Evolutionary conservation across 2,113 vertebrate genomes (phyloP).

Genomic region (Neofelis nebulosa): DNA sequence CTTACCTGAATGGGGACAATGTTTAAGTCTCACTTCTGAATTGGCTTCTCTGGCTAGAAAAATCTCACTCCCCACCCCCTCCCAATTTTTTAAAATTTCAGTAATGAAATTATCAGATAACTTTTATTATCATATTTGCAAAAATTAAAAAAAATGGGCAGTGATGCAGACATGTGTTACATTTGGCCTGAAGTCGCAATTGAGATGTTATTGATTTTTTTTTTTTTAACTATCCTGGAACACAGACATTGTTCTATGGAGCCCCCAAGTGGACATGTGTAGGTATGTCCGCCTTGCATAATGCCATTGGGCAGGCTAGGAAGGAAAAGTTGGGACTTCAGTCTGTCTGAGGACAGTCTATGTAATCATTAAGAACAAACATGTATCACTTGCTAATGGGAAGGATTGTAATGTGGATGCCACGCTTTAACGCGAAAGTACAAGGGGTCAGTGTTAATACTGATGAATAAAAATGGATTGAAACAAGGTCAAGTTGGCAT

Average conservation of each 20-base stretch:
- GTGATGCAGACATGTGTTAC: background rate
- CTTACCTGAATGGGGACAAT: background rate
- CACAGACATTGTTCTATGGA: slow-evolving; percentile 48
- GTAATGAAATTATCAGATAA: background rate
- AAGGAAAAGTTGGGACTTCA: background rate
- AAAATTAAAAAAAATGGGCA: background rate
- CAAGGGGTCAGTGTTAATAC: background rate
- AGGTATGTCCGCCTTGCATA: background rate
- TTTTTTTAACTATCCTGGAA: rapidly evolving
- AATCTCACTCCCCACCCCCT: background rate
- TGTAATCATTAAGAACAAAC: background rate
- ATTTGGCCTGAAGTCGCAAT: background rate
- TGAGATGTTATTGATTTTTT: background rate
- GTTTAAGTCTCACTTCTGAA: background rate
- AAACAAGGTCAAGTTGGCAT: background rate
- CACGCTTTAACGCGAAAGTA: background rate
- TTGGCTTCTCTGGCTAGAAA: background rate
- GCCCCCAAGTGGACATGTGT: slow-evolving; percentile 68
- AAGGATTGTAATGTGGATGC: background rate
- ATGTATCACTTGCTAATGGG: rapidly evolving
- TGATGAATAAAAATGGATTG: background rate
- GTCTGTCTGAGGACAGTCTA: background rate
- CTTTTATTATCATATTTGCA: background rate
- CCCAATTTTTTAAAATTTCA: background rate
- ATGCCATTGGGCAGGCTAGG: rapidly evolving